Base-by-base conservation (phyloP, 2,113 vertebrate species). In the Perca flavescens region DNA sequence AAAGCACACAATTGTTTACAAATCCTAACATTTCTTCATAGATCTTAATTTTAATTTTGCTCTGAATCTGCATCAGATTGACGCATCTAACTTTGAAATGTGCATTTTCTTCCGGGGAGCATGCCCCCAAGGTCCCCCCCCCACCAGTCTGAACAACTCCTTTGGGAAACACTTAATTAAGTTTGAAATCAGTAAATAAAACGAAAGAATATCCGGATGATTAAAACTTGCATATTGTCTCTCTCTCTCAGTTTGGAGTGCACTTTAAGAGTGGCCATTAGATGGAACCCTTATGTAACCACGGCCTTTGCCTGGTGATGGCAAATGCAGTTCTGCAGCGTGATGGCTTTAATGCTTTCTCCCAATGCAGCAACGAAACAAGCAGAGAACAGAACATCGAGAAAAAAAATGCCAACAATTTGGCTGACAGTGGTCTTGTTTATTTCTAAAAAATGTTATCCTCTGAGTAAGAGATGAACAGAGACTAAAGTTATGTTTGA, bases 271-370 rank as follows among this genome's bases (percentile, higher is more conserved):
- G 7, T 43, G 74, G 6, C 75, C 67, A 54, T 88, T 72, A 83
- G 62, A 5, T 34, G 90, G 80, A 77, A 74, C 66, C 79, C 77
- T 90, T 92, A 92, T 77, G 73, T 91, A 92, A 93, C 79, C 19
- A 0, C 52, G 83, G 86, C 81, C 73, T 71, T 61, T 75, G 82
- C 84, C 79, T 76, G 17, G 75, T 83, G 72, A 90, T 88, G 85
- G 84, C 86, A 83, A n/a, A 81, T 72, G 52, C 75, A 85, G 85
- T 43, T 70, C 83, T 87, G 84, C 83, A 68, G 70, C 34, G 62
- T 77, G 71, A 83, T 58, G 43, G 65, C 83, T 88, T 62, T 25
- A 61, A 83, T 68, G 63, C 57, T 65, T 70, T 50, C 61, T 83
- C 63, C 28, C 28, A 28, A 28, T 28, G 28, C 28, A 1, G 61